Conservation (phyloP, 2,888 invertebrate species). For the Sabatieria punctata region DNA sequence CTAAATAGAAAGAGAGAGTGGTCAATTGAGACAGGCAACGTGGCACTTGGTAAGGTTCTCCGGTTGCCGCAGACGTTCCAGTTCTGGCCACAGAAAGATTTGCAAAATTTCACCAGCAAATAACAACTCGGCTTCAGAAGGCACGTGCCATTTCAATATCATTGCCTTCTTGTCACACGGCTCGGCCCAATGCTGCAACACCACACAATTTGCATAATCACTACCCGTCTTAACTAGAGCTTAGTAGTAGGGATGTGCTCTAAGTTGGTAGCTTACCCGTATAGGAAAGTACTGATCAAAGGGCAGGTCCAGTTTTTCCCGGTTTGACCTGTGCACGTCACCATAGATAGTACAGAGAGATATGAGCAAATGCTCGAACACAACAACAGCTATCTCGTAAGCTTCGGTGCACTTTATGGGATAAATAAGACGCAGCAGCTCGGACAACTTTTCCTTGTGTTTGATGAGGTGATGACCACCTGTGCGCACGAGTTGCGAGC, state of each 20-base stretch:
- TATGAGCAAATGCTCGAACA: constrained; percentile 45
- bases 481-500: constrained; percentile 45
- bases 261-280: constrained; percentile 33
- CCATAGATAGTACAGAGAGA: constrained; percentile 46
- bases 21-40: background rate
- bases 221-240: background rate
- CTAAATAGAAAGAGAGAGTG: constrained; percentile 32
- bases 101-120: constrained; percentile 46
- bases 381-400: constrained; percentile 42
- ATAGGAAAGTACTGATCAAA: constrained; percentile 53
- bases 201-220: background rate
- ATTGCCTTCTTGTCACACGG: constrained; percentile 48
- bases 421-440: constrained; percentile 52
- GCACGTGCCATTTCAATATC: constrained; percentile 58
- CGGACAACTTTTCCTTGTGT: constrained; percentile 47
- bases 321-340: constrained; percentile 46
- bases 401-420: constrained; percentile 52
- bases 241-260: constrained; percentile 5
- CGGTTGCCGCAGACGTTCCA: constrained; percentile 43
- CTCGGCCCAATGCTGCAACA: constrained; percentile 55
- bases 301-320: constrained; percentile 45
- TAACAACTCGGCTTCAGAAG: constrained; percentile 49
- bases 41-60: constrained; percentile 19
- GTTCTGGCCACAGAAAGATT: constrained; percentile 44
- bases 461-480: constrained; percentile 46